Evolutionary conservation across 2,113 vertebrate species (phyloP), one percentile per base, ranked within the genome.

Genomic region (Chaetura pelagica): DNA sequence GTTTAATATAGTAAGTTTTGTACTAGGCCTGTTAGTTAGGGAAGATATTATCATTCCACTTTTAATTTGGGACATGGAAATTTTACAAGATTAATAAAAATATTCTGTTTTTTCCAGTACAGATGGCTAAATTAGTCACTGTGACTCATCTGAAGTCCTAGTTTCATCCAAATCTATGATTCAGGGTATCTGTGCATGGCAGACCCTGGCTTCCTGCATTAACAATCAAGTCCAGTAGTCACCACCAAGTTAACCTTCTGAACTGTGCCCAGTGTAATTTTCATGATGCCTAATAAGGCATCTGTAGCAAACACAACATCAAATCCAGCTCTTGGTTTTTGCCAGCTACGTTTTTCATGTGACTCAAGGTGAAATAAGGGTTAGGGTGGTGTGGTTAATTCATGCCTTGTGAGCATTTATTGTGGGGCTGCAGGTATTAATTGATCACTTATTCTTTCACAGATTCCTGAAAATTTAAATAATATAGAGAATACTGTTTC

Each of bases 81-180:
- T 63, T 46, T 57, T 9, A 69, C 57, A 84, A 46, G 8, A 66
- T 66, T 48, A 46, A 34, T 17, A 73, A 72, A 74, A 10, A 0
- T 52, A 16, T 38, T 82, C 35, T 44, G 15, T 1, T 8, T 78
- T 78, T 59, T 20, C 3, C 63, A 35, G 8, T 51, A 46, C 3
- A 42, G 24, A 24, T 34, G 16, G 11, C 15, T n/a, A 44, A 34
- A 1, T 67, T 82, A 67, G 34, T 9, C 7, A 6, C 4, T 19
- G 27, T 6, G 3, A 16, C 10, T 40, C 35, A 20, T 71, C 35
- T 71, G 46, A 87, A 87, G 6, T 34, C 35, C 46, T 35, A 49
- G 42, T 46, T 61, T 46, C 71, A 44, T 44, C 7, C 34, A 44
- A 0, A 7, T 15, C 42, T 21, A 4, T 1, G 0, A 20, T 38